phyloP scores from a whole-genome alignment of 2,797 vertebrate genomes.

The Catharus ustulatus region DNA sequence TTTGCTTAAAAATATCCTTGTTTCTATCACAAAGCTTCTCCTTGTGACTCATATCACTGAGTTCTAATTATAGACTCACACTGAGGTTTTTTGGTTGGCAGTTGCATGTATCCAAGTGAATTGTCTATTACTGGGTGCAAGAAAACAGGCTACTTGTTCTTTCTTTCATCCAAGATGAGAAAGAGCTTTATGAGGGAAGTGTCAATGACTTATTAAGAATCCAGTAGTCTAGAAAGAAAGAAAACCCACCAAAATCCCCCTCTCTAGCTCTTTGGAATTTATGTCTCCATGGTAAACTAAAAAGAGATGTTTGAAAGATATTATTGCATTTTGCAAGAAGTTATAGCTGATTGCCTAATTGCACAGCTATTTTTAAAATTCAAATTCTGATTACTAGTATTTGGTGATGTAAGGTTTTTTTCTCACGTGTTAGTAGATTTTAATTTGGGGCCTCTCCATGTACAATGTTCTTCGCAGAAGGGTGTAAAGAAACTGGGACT shows the following conservation, averaged over 20 bases:
- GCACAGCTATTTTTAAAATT: not conserved
- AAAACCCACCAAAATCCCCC: rapidly evolving
- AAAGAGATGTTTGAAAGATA: not conserved
- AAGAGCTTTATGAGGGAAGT: not conserved
- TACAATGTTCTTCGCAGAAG: not conserved
- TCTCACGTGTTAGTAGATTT: not conserved
- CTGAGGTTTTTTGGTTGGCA: slow-evolving; percentile 12
- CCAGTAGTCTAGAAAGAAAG: not conserved
- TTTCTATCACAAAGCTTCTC: slow-evolving; percentile 47
- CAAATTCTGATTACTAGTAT: not conserved
- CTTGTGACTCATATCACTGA: slow-evolving; percentile 54
- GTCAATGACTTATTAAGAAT: not conserved
- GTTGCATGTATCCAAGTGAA: slow-evolving; percentile 28
- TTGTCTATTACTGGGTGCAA: not conserved
- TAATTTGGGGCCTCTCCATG: rapidly evolving
- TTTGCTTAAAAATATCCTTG: slow-evolving; percentile 36
- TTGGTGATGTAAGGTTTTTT: not conserved
- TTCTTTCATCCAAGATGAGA: slow-evolving; percentile 7
- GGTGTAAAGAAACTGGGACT: not conserved
- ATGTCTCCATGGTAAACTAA: not conserved
- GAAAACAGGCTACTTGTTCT: slow-evolving; percentile 35
- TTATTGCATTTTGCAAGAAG: not conserved
- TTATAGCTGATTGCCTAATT: not conserved
- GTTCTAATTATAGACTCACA: slow-evolving; percentile 46
- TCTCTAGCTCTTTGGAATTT: not conserved